Conservation (phyloP, 2,888 invertebrate species). For the Drosophila neutralis region DNA sequence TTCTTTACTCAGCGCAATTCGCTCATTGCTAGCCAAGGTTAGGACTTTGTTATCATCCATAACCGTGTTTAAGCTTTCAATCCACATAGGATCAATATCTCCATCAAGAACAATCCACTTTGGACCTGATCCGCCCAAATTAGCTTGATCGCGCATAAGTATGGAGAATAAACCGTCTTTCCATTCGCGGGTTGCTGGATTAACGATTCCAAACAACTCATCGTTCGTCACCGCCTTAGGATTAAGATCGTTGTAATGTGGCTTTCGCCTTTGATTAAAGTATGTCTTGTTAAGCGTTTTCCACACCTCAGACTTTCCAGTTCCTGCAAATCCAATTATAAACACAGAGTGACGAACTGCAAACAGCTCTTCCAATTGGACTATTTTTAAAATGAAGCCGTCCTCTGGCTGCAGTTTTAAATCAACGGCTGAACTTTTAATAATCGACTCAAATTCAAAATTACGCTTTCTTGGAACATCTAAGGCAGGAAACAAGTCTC, state of each 20-base stretch:
- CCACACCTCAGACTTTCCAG: conserved; percentile 97
- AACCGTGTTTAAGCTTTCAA: conserved; percentile 97
- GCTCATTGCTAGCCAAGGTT: conserved; percentile 96
- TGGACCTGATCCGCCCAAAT: conserved; percentile 92
- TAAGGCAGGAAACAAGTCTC: conserved; percentile 95
- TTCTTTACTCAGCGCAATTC: conserved; percentile 94
- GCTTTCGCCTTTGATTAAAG: conserved; percentile 91
- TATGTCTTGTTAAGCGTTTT: conserved; percentile 94
- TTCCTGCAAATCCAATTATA: conserved; percentile 93
- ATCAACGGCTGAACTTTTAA: conserved; percentile 91
- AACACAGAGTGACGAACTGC: conserved; percentile 97
- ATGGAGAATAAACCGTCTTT: conserved; percentile 95
- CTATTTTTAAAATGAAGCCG: conserved; percentile 93
- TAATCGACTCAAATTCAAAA: conserved; percentile 92
- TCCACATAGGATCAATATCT: conserved; percentile 99
- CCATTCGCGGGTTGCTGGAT: conserved; percentile 97
- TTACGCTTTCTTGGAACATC: conserved; percentile 96
- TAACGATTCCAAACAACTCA: conserved; percentile 97
- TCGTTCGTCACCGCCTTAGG: conserved; percentile 98
- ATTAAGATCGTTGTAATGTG: conserved; percentile 95
- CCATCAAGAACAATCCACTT: conserved; percentile 98
- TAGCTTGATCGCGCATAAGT: conserved; percentile 96
- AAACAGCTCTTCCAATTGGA: conserved; percentile 96
- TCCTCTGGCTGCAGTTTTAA: conserved; percentile 95
- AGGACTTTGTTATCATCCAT: conserved; percentile 98